phyloP scores from a whole-genome alignment of 2,797 vertebrate genomes.

The Apogon hyalosoma region DNA sequence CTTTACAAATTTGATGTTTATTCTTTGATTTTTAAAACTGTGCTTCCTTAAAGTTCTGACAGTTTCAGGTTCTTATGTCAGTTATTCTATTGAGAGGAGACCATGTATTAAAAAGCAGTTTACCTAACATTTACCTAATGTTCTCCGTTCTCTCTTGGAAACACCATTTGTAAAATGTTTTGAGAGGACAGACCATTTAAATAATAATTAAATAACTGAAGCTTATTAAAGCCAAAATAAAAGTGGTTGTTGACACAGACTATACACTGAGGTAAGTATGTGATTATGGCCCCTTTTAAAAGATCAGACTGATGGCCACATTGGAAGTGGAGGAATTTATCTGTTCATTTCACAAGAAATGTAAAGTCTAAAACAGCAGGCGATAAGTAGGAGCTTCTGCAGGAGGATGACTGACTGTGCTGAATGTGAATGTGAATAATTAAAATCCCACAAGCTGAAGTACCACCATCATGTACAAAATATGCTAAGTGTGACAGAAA shows the following conservation, averaged over 20 bases:
- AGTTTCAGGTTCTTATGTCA: no score
- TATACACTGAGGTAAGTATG: not conserved
- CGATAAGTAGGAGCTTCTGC: conserved; percentile 10
- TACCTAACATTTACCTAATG: no score
- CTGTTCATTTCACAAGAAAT: no score
- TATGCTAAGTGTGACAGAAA: conserved; percentile 37
- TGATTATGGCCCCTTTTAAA: not conserved
- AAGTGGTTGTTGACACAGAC: not conserved
- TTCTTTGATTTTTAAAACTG: no score
- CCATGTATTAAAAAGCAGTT: no score
- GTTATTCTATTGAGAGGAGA: no score
- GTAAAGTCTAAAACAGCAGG: not conserved
- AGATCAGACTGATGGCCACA: not conserved
- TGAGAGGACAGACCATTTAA: no score
- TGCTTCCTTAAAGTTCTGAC: no score
- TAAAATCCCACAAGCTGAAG: conserved; percentile 38
- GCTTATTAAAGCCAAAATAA: conserved; percentile 6
- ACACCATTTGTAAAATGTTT: no score
- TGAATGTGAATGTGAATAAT: conserved; percentile 56
- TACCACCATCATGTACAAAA: conserved; percentile 18
- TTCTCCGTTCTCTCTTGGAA: no score
- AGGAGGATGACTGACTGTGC: conserved; percentile 17
- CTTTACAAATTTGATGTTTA: no score
- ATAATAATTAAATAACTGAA: not conserved
- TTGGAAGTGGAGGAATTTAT: not conserved